Conservation (phyloP, 2,797 vertebrate genomes). For the Cynodonichthys magdalenae region DNA sequence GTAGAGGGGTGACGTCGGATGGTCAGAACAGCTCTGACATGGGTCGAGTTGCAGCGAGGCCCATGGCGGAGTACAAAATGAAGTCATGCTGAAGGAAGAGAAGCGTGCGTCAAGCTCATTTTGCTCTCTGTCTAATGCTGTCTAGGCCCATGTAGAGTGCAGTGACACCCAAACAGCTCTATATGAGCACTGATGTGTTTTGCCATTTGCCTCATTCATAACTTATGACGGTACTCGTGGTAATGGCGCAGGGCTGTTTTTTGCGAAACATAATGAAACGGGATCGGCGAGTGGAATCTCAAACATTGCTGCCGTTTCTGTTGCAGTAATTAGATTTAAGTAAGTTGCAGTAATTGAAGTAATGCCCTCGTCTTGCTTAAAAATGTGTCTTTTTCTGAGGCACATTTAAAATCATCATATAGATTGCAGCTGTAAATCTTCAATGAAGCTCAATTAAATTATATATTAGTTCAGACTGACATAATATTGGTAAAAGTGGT, state of each 20-base stretch:
- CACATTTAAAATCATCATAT: constrained; percentile 46
- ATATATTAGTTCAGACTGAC: neutral
- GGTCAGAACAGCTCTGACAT: constrained; percentile 58
- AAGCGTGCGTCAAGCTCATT: constrained; percentile 66
- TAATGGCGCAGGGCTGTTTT: constrained; percentile 63
- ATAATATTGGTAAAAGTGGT: neutral
- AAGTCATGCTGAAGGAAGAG: constrained; percentile 71
- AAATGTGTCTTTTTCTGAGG: constrained; percentile 40
- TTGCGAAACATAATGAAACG: constrained; percentile 79
- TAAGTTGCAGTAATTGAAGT: constrained; percentile 61
- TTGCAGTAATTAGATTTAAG: constrained; percentile 43
- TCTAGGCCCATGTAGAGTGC: constrained; percentile 55
- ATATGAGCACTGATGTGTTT: constrained; percentile 74
- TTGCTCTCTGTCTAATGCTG: constrained; percentile 62
- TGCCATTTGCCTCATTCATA: constrained; percentile 80
- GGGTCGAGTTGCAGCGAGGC: constrained; percentile 62
- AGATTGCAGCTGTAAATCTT: constrained; percentile 55
- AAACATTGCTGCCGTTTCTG: constrained; percentile 64
- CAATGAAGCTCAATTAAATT: constrained; percentile 47
- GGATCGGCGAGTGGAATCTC: constrained; percentile 74
- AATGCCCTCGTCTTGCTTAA: constrained; percentile 53
- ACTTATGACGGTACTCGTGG: constrained; percentile 76
- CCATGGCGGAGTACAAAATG: constrained; percentile 57
- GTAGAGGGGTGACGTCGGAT: constrained; percentile 31
- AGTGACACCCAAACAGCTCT: constrained; percentile 75